Conservation (phyloP, 2,797 vertebrate genomes). For the Potorous gilbertii region DNA sequence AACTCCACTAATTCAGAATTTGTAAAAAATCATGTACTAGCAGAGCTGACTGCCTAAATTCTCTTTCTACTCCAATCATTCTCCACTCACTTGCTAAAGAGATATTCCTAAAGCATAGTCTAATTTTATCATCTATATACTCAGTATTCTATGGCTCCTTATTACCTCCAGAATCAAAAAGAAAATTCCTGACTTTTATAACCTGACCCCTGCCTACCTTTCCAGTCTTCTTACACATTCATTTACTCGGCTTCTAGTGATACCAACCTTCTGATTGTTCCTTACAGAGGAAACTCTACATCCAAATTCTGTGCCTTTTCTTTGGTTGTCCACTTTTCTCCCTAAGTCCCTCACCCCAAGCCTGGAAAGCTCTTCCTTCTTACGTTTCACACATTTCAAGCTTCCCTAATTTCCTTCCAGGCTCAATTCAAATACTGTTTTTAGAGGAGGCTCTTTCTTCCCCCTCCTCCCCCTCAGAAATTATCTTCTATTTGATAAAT, state of each 20-base stretch:
- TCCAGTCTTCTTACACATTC: background rate
- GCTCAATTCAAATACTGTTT: background rate
- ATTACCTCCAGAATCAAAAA: background rate
- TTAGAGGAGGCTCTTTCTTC: background rate
- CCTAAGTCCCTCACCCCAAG: background rate
- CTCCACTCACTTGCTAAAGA: background rate
- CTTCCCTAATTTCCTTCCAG: background rate
- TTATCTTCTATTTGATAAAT: background rate
- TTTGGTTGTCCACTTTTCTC: background rate
- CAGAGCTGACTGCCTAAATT: background rate
- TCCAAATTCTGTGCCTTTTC: background rate
- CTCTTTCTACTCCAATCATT: background rate
- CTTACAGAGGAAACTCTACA: background rate
- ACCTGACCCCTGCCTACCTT: background rate
- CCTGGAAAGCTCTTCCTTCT: background rate
- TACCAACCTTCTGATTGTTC: background rate
- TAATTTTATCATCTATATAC: background rate
- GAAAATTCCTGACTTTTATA: background rate
- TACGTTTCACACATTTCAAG: background rate
- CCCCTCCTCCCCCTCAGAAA: background rate
- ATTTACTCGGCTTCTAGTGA: background rate
- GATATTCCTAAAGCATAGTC: background rate
- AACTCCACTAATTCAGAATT: background rate
- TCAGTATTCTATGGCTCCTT: background rate
- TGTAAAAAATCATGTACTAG: background rate